A percentile compares a stretch with the other conserved stretches of the same genome.
Evolutionary conservation across 2,797 vertebrate genomes (phyloP).

Genomic region (Sternarchorhynchus goeldii): DNA sequence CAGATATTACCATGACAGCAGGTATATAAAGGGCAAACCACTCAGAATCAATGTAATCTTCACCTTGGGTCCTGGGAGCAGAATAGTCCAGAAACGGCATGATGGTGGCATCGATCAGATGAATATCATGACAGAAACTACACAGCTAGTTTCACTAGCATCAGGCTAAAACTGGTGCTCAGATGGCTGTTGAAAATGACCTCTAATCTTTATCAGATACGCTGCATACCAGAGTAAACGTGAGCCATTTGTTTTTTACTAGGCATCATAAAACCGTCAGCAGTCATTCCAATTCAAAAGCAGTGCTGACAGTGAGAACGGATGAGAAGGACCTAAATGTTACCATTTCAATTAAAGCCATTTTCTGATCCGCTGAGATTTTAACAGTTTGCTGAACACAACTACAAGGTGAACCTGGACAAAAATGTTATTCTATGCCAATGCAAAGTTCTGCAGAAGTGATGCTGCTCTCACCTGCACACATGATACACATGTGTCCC

Average conservation of each 20-base stretch:
- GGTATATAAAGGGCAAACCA: too few species aligned
- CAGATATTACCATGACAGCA: too few species aligned
- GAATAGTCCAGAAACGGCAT: too few species aligned
- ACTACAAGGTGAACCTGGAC: background rate
- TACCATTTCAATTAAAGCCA: background rate
- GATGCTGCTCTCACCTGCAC: background rate
- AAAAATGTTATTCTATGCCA: background rate
- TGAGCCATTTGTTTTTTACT: too few species aligned
- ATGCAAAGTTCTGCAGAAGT: slow-evolving; percentile 9
- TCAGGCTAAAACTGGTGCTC: background rate
- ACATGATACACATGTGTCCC: slow-evolving; percentile 5
- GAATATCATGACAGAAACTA: background rate
- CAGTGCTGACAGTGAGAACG: too few species aligned
- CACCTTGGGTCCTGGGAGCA: too few species aligned
- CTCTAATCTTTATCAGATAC: background rate
- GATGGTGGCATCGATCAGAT: too few species aligned
- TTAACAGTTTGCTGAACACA: background rate
- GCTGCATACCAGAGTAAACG: background rate
- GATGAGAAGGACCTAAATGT: background rate
- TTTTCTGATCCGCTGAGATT: background rate
- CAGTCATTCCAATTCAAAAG: too few species aligned
- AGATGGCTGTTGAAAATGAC: background rate
- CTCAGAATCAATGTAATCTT: too few species aligned
- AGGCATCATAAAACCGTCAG: too few species aligned
- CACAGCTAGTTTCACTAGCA: background rate